Evolutionary conservation across 2,888 invertebrate genomes (phyloP), one percentile per base, ranked within the genome.

Genomic region (Artemia sinica): DNA sequence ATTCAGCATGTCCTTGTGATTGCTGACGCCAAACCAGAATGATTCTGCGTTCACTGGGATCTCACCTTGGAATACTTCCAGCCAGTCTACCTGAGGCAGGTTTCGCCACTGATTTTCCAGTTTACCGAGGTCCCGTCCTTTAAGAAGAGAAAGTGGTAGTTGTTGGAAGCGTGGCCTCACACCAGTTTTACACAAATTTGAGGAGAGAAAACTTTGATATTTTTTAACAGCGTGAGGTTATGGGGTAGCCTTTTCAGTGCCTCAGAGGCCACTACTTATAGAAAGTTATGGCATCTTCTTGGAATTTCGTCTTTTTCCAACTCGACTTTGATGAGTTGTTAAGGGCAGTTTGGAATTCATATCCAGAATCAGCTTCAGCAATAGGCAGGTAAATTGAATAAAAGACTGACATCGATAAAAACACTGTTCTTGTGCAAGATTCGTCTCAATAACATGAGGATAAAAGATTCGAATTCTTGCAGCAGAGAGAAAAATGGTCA

Each of bases 401-500:
- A 52, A 52, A 4, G 58, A 13, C 58, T 2, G 52, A 52, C 58
- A 52, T 52, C 58, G 58, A 52, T 52, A 3, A 14, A 52, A 4
- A 52, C 58, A 52, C 58, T 52, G 4, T 52, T 52, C 4, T 14
- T 52, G 13, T 14, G 58, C 58, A 52, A 14, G 2, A 52, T 3
- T 52, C 58, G 58, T 4, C 58, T n/a, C n/a, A n/a, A n/a, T n/a
- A n/a, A n/a, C n/a, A n/a, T n/a, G n/a, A n/a, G n/a, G n/a, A n/a
- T n/a, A n/a, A n/a, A n/a, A n/a, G n/a, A n/a, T n/a, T n/a, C n/a
- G n/a, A n/a, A n/a, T n/a, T n/a, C n/a, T n/a, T n/a, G n/a, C n/a
- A n/a, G n/a, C n/a, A n/a, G n/a, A 52, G 58, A 52, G 2, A 52
- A 52, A 52, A 52, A 4, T 52, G 58, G 58, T 73, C 71, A 11